Conservation (phyloP, 2,113 vertebrate species). For the Anguilla rostrata region DNA sequence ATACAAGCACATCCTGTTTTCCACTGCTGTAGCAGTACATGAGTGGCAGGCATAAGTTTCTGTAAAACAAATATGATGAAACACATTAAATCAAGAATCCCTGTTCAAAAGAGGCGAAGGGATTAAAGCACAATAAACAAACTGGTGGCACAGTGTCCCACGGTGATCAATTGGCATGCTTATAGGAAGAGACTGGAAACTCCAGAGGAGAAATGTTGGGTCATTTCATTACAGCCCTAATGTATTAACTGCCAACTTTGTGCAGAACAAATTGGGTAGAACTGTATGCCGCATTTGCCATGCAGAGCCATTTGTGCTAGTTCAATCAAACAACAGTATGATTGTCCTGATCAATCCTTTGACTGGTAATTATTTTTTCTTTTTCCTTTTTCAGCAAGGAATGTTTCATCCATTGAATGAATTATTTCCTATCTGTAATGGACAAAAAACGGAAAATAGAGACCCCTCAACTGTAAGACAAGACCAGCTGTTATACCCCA, state of each 20-base stretch:
- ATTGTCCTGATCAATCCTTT: background rate
- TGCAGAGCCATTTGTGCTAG: background rate
- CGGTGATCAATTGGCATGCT: background rate
- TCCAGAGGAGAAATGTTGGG: background rate
- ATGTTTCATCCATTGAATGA: background rate
- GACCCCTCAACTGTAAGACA: no score
- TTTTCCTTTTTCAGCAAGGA: background rate
- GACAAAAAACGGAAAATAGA: background rate
- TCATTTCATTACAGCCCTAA: background rate
- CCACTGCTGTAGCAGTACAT: background rate
- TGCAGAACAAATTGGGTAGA: background rate
- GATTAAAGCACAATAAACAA: background rate
- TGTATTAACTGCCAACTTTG: background rate
- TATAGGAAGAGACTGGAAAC: background rate
- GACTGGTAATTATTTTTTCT: background rate
- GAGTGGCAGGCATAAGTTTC: background rate
- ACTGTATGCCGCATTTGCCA: background rate
- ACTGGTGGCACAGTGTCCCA: background rate
- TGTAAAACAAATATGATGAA: background rate
- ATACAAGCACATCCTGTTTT: background rate
- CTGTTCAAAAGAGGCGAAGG: background rate
- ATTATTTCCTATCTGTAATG: background rate
- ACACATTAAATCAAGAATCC: background rate
- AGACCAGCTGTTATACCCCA: background rate
- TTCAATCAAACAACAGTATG: background rate